phyloP scores from a whole-genome alignment of 2,888 invertebrate genomes.

The Tipula confusa region DNA sequence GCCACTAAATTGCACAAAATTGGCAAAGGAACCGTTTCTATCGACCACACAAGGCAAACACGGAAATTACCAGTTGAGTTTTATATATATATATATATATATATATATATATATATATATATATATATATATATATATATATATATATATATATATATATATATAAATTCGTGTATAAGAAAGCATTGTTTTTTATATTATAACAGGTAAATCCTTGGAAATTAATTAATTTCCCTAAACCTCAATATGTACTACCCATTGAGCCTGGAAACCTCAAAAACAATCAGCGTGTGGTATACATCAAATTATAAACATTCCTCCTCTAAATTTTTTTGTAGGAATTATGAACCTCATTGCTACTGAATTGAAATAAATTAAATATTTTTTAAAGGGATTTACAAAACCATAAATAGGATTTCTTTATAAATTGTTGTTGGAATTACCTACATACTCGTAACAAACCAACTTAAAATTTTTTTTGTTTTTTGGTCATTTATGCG shows the following conservation, averaged over 20 bases:
- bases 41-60: no score
- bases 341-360: neutral
- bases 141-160: no score
- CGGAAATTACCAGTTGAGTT: no score
- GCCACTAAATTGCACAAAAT: no score
- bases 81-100: no score
- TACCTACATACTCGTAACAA: no score
- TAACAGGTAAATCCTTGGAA: neutral
- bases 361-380: neutral
- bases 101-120: no score
- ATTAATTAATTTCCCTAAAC: neutral
- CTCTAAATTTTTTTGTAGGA: neutral
- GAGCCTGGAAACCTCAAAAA: neutral
- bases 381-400: neutral
- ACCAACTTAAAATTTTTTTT: neutral
- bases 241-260: neutral
- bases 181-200: no score
- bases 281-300: neutral
- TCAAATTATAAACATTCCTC: neutral
- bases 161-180: no score
- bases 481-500: constrained; percentile 9
- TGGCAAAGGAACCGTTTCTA: no score
- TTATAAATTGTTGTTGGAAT: neutral
- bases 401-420: neutral
- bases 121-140: no score